phyloP scores from a whole-genome alignment of 2,888 invertebrate genomes.

The Microdon myrmicae region DNA sequence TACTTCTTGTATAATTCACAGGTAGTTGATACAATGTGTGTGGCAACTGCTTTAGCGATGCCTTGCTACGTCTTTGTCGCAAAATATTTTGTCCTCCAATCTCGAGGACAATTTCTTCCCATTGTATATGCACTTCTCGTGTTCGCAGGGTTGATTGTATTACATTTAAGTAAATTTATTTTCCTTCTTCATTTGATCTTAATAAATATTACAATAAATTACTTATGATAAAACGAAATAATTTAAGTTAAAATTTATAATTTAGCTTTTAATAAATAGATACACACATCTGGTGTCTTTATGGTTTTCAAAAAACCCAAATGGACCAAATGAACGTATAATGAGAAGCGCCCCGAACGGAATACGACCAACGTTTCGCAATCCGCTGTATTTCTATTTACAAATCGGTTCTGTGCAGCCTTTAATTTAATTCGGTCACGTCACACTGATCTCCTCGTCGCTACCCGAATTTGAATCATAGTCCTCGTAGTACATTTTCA shows the following conservation, averaged over 20 bases:
- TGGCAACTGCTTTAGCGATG: too few relatives aligned
- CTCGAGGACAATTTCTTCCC: too few relatives aligned
- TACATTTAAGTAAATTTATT: conserved; percentile 44
- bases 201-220: conserved; percentile 48
- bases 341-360: background rate
- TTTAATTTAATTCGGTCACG: conserved; percentile 72
- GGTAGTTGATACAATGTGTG: too few relatives aligned
- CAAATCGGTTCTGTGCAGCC: conserved; percentile 13
- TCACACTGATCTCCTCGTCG: conserved; percentile 88
- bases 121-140: too few relatives aligned
- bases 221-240: conserved; percentile 20
- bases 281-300: conserved; percentile 38
- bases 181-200: conserved; percentile 35
- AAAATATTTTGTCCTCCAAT: too few relatives aligned
- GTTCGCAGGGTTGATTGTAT: too few relatives aligned
- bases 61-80: too few relatives aligned
- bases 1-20: too few relatives aligned
- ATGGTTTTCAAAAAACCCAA: background rate
- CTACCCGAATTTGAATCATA: conserved; percentile 74
- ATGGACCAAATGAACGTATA: background rate
- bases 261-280: conserved; percentile 1
- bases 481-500: conserved; percentile 66
- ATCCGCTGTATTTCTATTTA: conserved; percentile 29
- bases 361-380: background rate
- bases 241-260: background rate